Conservation (phyloP, 2,888 invertebrate species). For the Prosopocoilus inquinatus region DNA sequence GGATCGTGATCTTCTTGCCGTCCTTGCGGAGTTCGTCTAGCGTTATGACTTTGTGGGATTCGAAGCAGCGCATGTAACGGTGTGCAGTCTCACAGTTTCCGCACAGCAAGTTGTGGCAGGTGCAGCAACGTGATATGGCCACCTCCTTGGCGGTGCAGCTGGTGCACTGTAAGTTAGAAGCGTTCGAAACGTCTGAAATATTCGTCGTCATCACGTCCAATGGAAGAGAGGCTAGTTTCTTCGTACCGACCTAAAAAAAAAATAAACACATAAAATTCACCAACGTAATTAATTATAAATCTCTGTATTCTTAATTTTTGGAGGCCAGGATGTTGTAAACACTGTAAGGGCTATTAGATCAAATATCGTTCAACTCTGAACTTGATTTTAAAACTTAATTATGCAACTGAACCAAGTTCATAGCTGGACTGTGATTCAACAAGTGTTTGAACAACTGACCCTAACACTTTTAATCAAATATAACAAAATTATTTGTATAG, state of each 20-base stretch:
- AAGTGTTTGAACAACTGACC: too few species aligned
- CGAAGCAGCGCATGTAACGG: slow-evolving; percentile 95
- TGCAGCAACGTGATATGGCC: slow-evolving; percentile 90
- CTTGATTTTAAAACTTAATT: too few species aligned
- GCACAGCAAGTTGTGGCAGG: slow-evolving; percentile 93
- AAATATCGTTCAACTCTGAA: too few species aligned
- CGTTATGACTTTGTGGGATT: slow-evolving; percentile 87
- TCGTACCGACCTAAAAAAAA: slow-evolving; percentile 61
- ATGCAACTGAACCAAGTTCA: too few species aligned
- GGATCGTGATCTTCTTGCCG: slow-evolving; percentile 78
- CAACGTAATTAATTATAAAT: neutral
- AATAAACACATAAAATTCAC: slow-evolving; percentile 1
- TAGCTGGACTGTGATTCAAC: too few species aligned
- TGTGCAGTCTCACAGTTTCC: slow-evolving; percentile 94
- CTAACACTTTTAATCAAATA: too few species aligned
- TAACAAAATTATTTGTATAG: too few species aligned
- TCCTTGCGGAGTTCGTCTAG: slow-evolving; percentile 81
- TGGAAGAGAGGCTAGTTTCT: slow-evolving; percentile 76
- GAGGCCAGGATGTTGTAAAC: too few species aligned
- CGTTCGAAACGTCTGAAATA: slow-evolving; percentile 76
- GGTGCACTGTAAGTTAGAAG: slow-evolving; percentile 71
- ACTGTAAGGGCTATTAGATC: too few species aligned
- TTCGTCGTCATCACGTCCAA: slow-evolving; percentile 86
- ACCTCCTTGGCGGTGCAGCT: slow-evolving; percentile 95
- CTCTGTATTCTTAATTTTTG: neutral